These are phyloP conservation scores for Aegotheles bennettii DNA, from an alignment of 2,113 vertebrate species.

Conservation along the genomic window DNA sequence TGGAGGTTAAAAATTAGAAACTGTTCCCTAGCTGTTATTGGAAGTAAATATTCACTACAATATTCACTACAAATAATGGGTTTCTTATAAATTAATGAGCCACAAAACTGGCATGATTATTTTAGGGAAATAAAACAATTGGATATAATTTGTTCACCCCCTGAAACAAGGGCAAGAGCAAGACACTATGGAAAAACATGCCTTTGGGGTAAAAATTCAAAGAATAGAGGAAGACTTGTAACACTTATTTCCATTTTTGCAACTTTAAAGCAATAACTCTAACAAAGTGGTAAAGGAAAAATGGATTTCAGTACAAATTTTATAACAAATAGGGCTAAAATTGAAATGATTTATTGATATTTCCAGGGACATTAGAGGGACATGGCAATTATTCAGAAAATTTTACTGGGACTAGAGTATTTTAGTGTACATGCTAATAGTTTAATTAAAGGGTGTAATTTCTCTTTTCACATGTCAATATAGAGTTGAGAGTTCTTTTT, in stretches of 20 bases:
- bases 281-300: background rate
- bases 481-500: background rate
- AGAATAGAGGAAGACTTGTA: background rate
- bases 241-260: background rate
- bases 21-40: background rate
- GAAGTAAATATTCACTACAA: background rate
- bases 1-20: background rate
- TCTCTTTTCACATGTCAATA: background rate
- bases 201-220: background rate
- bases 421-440: accelerated
- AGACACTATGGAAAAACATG: background rate
- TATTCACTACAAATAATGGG: too few relatives aligned
- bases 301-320: background rate
- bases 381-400: background rate
- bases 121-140: background rate
- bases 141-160: background rate
- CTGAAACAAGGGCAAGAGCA: background rate
- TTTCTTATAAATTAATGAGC: background rate
- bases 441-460: accelerated
- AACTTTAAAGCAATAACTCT: background rate
- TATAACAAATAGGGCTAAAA: background rate
- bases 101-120: background rate
- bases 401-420: background rate
- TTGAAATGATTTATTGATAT: background rate
- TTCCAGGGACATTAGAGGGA: background rate